Base-by-base conservation (phyloP, 2,888 invertebrate species). In the Leptarthrus brevirostris region DNA sequence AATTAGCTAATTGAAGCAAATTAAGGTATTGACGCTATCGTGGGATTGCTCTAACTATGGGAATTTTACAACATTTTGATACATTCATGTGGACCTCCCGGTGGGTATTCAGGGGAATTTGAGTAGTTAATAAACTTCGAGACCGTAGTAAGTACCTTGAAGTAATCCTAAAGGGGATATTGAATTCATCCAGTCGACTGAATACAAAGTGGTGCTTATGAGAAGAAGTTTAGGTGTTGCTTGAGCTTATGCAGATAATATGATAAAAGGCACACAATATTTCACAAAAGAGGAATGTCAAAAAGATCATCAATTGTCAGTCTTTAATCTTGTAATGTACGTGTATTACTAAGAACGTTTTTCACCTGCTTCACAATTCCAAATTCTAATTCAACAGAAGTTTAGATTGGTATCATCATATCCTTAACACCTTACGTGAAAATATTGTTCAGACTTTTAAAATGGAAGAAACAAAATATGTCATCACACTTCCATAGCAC, bases 1-100 rank as follows among this genome's bases (percentile, higher is more conserved):
- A 49, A 49, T 18, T n/a, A 20, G 20, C 49, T 49, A 49, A 49
- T 49, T 49, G 49, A 12, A 49, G 18, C 49, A 49, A 49, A 49
- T 20, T 12, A 49, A 20, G 4, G 49, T 18, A 49, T 3, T 16
- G 49, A 16, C 40, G 12, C n/a, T 49, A 49, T 16, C 49, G 20
- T 14, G 18, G 8, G 49, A 49, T 49, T 18, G 0, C 4, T 18
- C 12, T 1, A 3, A 16, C n/a, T 49, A 20, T 49, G 49, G 49
- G 49, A 49, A 49, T 49, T 49, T 49, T 49, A 0, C 6, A 12
- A 49, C 3, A 49, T 49, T 49, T 12, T 18, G 49, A 49, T 49
- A 20, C 49, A 16, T 49, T 49, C 5, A 4, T 8, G 16, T 18
- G 14, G 20, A 20, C 18, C 49, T 18, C 49, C 49, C 8, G 49